Evolutionary conservation across 1,140 invertebrate species (phyloP).

Genomic region (Hylaeus volcanicus): DNA sequence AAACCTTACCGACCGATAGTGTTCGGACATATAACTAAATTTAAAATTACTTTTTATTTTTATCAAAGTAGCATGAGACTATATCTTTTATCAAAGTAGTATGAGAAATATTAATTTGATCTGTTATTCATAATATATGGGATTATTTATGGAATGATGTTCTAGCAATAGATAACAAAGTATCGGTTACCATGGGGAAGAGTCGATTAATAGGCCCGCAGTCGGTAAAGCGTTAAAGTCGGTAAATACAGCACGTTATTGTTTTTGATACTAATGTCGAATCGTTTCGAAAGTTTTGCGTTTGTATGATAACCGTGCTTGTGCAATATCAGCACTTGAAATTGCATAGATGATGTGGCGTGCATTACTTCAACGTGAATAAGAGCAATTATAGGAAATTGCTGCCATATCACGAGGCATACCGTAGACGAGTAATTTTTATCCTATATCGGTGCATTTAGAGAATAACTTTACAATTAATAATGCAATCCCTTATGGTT

Average conservation of each 20-base stretch:
- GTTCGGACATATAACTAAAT: too few relatives aligned
- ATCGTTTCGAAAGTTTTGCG: constrained; percentile 4
- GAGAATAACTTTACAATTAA: too few relatives aligned
- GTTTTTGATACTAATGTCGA: not conserved
- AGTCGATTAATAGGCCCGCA: too few relatives aligned
- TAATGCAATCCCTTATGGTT: not conserved
- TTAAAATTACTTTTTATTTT: too few relatives aligned
- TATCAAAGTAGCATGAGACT: too few relatives aligned
- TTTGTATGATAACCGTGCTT: not conserved
- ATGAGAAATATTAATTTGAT: too few relatives aligned
- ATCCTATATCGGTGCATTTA: not conserved
- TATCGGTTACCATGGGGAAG: too few relatives aligned
- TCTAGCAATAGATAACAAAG: too few relatives aligned
- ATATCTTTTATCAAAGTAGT: too few relatives aligned
- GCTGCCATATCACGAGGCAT: not conserved
- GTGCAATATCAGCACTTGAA: constrained; percentile 25
- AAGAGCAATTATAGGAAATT: not conserved
- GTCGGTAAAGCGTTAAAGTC: not conserved
- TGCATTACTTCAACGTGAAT: not conserved
- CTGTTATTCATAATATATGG: too few relatives aligned
- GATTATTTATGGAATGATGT: too few relatives aligned
- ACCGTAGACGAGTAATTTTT: not conserved
- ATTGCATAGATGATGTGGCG: not conserved
- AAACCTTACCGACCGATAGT: too few relatives aligned
- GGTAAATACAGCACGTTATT: not conserved